A percentile compares a stretch with the other conserved stretches of the same genome.
Evolutionary conservation across 2,888 invertebrate species (phyloP).

Genomic region (Lochmaea capreae): DNA sequence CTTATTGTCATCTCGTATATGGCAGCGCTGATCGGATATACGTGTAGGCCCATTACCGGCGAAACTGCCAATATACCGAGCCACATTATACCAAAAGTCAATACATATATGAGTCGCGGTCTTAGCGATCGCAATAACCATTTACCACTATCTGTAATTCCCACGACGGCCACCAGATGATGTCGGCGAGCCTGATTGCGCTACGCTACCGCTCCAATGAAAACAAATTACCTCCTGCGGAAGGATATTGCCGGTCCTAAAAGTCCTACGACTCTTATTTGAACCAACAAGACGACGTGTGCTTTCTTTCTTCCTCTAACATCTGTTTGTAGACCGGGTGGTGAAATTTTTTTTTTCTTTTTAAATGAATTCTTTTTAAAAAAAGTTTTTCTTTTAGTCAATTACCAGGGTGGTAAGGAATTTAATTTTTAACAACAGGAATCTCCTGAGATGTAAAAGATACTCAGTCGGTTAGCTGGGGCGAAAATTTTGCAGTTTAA

Average conservation of each 20-base stretch:
- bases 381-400: no score
- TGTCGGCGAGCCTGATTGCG: constrained; percentile 60
- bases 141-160: constrained; percentile 64
- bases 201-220: constrained; percentile 58
- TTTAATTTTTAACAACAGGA: no score
- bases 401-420: no score
- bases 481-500: no score
- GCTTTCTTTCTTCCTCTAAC: constrained; percentile 15
- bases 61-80: constrained; percentile 62
- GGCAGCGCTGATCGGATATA: constrained; percentile 49
- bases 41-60: constrained; percentile 58
- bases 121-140: constrained; percentile 59
- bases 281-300: constrained; percentile 36
- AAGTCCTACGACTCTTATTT: constrained; percentile 50
- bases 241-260: constrained; percentile 62
- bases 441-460: no score
- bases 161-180: constrained; percentile 61
- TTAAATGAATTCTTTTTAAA: background rate
- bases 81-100: constrained; percentile 64
- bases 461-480: no score
- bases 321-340: constrained; percentile 13
- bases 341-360: background rate
- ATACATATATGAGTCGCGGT: constrained; percentile 57
- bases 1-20: constrained; percentile 44
- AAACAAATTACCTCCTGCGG: constrained; percentile 64